Percentiles rank a stretch among this genome's conserved stretches.
These are phyloP conservation scores for Thripadectes ignobilis DNA, from an alignment of 2,797 vertebrate genomes.

Conservation along the genomic window DNA sequence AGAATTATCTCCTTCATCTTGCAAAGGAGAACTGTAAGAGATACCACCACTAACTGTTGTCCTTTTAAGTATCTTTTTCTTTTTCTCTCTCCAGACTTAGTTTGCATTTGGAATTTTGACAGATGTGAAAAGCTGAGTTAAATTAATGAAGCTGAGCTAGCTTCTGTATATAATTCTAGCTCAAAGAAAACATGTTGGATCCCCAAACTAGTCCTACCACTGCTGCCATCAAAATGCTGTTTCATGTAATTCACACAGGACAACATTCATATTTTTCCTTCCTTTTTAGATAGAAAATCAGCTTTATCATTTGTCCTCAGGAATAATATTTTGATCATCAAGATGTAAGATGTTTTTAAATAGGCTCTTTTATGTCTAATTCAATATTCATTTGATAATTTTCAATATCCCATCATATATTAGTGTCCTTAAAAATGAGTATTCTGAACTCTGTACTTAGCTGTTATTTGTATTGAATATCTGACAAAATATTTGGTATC, in stretches of 20 bases:
- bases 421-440: neutral
- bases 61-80: neutral
- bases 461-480: neutral
- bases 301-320: neutral
- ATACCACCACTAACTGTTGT: neutral
- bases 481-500: neutral
- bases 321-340: neutral
- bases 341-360: neutral
- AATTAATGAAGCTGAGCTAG: neutral
- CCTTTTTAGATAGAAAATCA: neutral
- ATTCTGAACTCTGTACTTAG: neutral
- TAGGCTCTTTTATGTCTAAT: neutral
- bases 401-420: neutral
- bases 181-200: neutral
- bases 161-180: neutral
- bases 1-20: neutral
- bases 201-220: rapidly evolving
- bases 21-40: neutral
- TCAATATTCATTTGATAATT: neutral
- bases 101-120: neutral
- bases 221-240: neutral
- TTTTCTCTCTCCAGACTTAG: neutral
- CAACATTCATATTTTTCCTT: neutral
- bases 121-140: neutral
- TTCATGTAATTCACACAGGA: neutral